Conservation (phyloP, 2,888 invertebrate genomes). For the Apamea crenata region DNA sequence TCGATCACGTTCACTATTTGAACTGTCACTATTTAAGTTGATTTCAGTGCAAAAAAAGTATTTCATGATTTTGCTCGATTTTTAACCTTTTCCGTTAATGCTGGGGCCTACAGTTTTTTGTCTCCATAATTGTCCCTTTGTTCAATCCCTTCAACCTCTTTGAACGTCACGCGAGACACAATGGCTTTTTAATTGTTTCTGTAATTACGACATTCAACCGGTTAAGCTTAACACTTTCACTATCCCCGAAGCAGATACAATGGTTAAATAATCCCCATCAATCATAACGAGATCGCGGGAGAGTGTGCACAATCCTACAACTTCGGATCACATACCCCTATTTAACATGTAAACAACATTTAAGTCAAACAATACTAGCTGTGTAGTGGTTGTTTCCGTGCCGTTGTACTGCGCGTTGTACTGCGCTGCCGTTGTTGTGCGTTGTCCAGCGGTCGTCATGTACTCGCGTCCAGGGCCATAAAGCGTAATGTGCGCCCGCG, state of each 20-base stretch:
- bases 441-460: constrained; percentile 56
- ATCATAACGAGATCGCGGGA: not conserved
- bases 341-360: constrained; percentile 51
- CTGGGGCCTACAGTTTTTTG: not conserved
- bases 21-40: not conserved
- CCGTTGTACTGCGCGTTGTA: constrained; percentile 41
- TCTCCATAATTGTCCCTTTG: not conserved
- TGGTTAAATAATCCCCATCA: not conserved
- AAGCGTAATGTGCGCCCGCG: constrained; percentile 64
- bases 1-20: not conserved
- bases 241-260: not conserved
- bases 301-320: constrained; percentile 23
- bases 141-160: too few species aligned
- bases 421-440: constrained; percentile 34
- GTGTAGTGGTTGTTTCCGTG: constrained; percentile 44
- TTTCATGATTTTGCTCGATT: not conserved
- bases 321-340: not conserved
- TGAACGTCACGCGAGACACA: too few species aligned
- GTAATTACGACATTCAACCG: too few species aligned
- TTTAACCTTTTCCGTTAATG: not conserved
- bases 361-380: constrained; percentile 46
- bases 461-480: constrained; percentile 58
- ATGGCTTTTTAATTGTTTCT: too few species aligned
- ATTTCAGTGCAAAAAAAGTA: not conserved
- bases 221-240: not conserved